Conservation (phyloP, 2,113 vertebrate species). For the Microtus richardsoni region DNA sequence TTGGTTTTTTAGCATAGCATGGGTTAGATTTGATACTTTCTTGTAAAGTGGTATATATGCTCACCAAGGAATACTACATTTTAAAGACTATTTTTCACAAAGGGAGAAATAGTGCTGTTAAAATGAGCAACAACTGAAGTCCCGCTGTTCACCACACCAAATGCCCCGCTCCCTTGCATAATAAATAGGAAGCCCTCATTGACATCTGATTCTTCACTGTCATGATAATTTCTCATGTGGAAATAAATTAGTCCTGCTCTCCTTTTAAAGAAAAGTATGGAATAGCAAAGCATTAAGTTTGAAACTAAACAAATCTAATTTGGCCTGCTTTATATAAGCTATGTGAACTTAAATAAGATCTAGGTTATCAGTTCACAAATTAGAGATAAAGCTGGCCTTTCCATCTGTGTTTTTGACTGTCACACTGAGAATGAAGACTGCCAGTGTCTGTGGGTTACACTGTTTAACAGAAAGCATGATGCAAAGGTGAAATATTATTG, state of each 20-base stretch:
- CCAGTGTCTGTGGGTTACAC: neutral
- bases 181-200: conserved; percentile 45
- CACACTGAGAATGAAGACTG: neutral
- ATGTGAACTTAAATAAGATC: neutral
- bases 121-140: conserved; percentile 28
- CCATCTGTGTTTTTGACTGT: neutral
- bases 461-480: neutral
- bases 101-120: neutral
- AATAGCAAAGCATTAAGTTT: neutral
- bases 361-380: neutral
- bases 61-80: neutral
- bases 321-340: neutral
- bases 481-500: neutral
- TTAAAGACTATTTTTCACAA: conserved; percentile 1
- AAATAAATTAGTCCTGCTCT: conserved; percentile 5
- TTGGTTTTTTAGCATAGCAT: neutral
- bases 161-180: neutral
- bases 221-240: conserved; percentile 41
- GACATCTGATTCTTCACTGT: neutral
- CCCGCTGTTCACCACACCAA: conserved; percentile 4
- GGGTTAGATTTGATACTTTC: neutral
- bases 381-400: neutral
- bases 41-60: neutral
- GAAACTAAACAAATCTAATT: neutral
- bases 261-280: neutral